These are phyloP conservation scores for Cephalopterus ornatus DNA, from an alignment of 2,113 vertebrate species.

Conservation along the genomic window DNA sequence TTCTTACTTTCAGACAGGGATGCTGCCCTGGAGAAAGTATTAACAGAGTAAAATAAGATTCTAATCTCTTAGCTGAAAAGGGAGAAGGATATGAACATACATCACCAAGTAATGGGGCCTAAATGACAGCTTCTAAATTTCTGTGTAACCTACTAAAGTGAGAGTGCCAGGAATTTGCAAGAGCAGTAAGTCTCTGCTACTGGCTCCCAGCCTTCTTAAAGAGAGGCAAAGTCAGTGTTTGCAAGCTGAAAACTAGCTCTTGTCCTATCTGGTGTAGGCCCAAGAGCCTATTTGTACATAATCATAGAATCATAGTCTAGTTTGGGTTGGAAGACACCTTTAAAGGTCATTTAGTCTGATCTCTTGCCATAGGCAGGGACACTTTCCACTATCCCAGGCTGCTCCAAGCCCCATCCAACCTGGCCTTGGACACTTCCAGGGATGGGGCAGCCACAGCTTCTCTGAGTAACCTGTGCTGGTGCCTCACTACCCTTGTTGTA, in stretches of 20 bases:
- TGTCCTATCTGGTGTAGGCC: background rate
- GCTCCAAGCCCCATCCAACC: background rate
- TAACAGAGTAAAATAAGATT: background rate
- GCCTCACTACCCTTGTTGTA: background rate
- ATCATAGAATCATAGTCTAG: rapidly evolving
- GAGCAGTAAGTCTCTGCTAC: background rate
- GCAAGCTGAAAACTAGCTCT: too few relatives aligned
- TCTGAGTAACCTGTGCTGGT: background rate
- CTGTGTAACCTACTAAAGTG: background rate
- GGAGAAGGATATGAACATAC: background rate
- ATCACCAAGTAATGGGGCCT: background rate
- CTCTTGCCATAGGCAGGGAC: background rate
- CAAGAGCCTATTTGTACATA: rapidly evolving
- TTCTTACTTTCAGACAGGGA: background rate
- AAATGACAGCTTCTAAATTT: background rate
- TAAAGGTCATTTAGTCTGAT: rapidly evolving
- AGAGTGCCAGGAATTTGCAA: background rate
- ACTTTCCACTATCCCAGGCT: rapidly evolving
- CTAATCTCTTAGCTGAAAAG: background rate
- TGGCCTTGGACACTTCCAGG: background rate
- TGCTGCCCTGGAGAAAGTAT: background rate
- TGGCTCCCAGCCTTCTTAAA: background rate
- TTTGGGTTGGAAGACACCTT: background rate
- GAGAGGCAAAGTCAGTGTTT: background rate
- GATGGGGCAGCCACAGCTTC: background rate